Base-by-base conservation (phyloP, 2,797 vertebrate genomes). In the Nannoperca obscura region DNA sequence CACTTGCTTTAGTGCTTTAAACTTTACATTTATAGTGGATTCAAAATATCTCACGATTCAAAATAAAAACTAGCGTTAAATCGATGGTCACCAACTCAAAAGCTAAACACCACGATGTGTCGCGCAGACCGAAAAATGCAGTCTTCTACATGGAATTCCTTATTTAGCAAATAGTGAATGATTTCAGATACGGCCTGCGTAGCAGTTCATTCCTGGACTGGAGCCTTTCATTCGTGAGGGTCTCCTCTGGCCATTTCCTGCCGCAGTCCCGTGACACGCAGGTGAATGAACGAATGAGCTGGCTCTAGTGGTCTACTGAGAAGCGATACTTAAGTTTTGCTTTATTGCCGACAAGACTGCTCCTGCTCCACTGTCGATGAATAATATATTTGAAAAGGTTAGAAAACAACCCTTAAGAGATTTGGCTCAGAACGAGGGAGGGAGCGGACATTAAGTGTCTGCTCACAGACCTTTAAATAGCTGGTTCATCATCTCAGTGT, bases 361-460 rank as follows among this genome's bases (percentile, higher is more conserved):
- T 68, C 38, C 40, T 36, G 70, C 22, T 46, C 36, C 53, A 11
- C 5, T 8, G 54, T 62, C 50, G 22, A 76, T 84, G 49, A 88
- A 83, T 88, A 82, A 82, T 84, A 78, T 27, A 87, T 86, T 54
- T 49, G 22, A 79, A 72, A 82, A 55, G 53, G 36, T 49, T 70
- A 24, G 50, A 82, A 76, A 75, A 74, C 36, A 81, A 70, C 59
- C 79, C 63, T 13, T 7, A 49, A 66, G 79, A 80, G 62, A 71
- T 50, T 71, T 36, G 59, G 50, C 15, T 76, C 59, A 38, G n/a
- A 59, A 47, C 17, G 14, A 69, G 66, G 1, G 8, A 14, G 61
- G 27, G 69, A 78, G 65, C 60, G 55, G 57, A 27, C 63, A 81
- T 63, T 38, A 74, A 50, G 64, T 70, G 34, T 75, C 64, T 22